phyloP scores from a whole-genome alignment of 2,113 vertebrate genomes.

The Myrmecobius fasciatus region DNA sequence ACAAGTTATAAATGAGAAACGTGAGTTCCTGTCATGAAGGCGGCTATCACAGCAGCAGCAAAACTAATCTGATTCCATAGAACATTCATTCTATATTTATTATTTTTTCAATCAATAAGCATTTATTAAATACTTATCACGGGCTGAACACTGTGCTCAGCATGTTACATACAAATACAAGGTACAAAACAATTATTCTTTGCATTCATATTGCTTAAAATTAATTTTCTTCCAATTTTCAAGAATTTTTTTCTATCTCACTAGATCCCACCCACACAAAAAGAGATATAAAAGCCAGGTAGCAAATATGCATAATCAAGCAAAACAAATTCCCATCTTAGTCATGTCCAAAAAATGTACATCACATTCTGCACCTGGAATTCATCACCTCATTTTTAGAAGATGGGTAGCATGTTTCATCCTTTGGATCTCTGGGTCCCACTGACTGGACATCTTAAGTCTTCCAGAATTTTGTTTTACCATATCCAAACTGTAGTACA shows the following conservation, averaged over 20 bases:
- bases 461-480: background rate
- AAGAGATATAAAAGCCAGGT: background rate
- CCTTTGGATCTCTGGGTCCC: background rate
- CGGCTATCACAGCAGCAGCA: background rate
- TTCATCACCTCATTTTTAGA: background rate
- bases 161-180: background rate
- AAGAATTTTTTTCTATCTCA: background rate
- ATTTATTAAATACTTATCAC: background rate
- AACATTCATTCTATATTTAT: background rate
- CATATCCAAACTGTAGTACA: background rate
- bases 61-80: background rate
- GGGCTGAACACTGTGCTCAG: background rate
- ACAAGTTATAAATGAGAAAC: conserved; percentile 26
- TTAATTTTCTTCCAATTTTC: background rate
- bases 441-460: background rate
- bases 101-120: background rate
- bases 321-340: background rate
- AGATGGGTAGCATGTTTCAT: background rate
- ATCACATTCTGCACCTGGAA: background rate
- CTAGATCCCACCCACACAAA: background rate
- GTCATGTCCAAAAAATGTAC: background rate
- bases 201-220: background rate
- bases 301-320: background rate
- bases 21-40: background rate
- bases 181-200: background rate